Conservation (phyloP, 2,797 vertebrate genomes). For the Myripristis murdjan region DNA sequence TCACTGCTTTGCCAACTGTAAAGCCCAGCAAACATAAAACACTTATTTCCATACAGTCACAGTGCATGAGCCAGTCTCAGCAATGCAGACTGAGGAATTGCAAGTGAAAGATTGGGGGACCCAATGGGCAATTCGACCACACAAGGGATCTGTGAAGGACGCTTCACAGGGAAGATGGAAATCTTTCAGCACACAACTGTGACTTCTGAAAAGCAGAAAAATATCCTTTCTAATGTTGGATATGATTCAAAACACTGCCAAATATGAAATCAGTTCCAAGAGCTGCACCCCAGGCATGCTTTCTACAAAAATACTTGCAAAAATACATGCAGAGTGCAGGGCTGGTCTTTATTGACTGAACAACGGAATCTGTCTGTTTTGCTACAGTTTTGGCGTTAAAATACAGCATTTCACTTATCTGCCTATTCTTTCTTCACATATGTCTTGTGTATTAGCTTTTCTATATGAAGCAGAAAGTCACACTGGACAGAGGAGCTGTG, state of each 20-base stretch:
- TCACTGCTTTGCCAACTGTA: slow-evolving; percentile 17
- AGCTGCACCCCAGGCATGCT: slow-evolving; percentile 24
- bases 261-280: slow-evolving; percentile 27
- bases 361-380: slow-evolving; percentile 6
- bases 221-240: slow-evolving; percentile 5
- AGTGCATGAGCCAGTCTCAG: not conserved
- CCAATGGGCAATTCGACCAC: no score
- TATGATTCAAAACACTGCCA: slow-evolving; percentile 22
- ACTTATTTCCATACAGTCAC: slow-evolving; percentile 30
- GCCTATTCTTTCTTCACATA: not conserved
- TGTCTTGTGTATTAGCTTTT: slow-evolving; percentile 11
- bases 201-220: not conserved
- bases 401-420: slow-evolving; percentile 26
- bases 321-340: slow-evolving; percentile 4
- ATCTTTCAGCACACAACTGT: slow-evolving; percentile 37
- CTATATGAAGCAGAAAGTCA: slow-evolving; percentile 19
- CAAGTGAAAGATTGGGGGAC: not conserved
- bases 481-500: slow-evolving; percentile 43
- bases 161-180: no score
- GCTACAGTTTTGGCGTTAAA: slow-evolving; percentile 12
- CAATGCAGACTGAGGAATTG: slow-evolving; percentile 9
- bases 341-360: slow-evolving; percentile 36
- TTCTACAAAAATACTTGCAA: slow-evolving; percentile 8
- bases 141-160: slow-evolving; percentile 15
- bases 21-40: slow-evolving; percentile 3